Percentiles rank a stretch among this genome's conserved stretches.
Evolutionary conservation across 1,140 invertebrate genomes (phyloP).

Genomic region (Drosophila serrata): DNA sequence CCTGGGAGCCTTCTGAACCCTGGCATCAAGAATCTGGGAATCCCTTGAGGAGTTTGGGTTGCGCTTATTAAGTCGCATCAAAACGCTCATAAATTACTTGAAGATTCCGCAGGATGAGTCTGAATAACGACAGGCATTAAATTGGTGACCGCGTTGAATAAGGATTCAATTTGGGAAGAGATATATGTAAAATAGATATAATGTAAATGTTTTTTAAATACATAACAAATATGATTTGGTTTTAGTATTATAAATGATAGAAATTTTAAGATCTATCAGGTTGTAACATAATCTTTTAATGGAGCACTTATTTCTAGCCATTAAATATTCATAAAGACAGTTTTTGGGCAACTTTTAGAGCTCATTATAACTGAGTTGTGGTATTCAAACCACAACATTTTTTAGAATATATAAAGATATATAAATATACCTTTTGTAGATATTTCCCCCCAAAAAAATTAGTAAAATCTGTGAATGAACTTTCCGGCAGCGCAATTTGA

Average conservation of each 20-base stretch:
- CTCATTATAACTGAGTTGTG: not conserved
- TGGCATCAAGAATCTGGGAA: not conserved
- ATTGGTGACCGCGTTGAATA: conserved; percentile 9
- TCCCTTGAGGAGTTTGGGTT: conserved; percentile 9
- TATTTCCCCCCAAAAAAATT: conserved; percentile 5
- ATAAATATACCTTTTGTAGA: not conserved
- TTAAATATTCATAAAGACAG: no score
- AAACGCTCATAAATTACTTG: conserved; percentile 40
- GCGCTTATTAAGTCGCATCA: conserved; percentile 47
- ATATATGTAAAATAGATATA: not conserved
- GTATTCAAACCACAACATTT: no score
- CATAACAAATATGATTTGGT: not conserved
- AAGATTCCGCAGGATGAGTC: conserved; percentile 24
- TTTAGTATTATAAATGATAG: not conserved
- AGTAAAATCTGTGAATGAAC: conserved; percentile 37
- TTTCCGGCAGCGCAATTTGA: conserved; percentile 35
- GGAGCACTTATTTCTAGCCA: no score
- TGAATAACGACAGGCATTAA: conserved; percentile 21
- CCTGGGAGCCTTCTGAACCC: not conserved
- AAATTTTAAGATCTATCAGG: no score
- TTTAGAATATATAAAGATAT: not conserved
- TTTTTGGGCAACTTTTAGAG: not conserved
- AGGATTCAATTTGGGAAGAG: not conserved
- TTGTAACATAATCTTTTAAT: no score
- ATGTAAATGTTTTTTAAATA: not conserved